Base-by-base conservation (phyloP, 1,140 invertebrate genomes). In the Dendrolimus punctatus region DNA sequence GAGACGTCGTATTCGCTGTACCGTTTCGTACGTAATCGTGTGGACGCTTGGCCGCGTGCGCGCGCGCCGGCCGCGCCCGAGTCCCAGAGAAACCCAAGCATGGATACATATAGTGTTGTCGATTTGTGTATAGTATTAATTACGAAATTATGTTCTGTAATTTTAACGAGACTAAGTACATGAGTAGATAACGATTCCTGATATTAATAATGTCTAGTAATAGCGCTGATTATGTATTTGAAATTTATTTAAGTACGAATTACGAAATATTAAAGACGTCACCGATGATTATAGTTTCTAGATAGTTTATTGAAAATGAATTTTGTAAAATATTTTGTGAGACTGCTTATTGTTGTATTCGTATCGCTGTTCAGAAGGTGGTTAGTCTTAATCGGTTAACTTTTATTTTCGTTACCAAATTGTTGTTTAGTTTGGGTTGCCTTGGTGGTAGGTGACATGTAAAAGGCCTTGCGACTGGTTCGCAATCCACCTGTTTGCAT, bases 111-210 rank as follows among this genome's bases (percentile, higher is more conserved):
- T 59, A 76, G 82, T 85, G 79, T 82, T 80, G 80, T 86, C 80
- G 76, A 81, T 84, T 80, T 84, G 83, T 86, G 83, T 86, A 86
- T 84, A 86, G 83, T 84, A 83, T 83, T 85, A 82, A 77, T 84
- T 82, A 85, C 76, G 76, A 77, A 77, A 71, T 72, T 76, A 80
- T 76, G 73, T 85, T 80, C 72, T 80, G 71, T 81, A 80, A 82
- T 79, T 79, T 80, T 85, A 80, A 80, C 76, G 75, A 83, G 76
- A 81, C 76, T 85, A 78, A 80, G 76, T 82, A 76, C 64, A 68
- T 76, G 75, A 81, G 76, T 83, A 82, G 80, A 72, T 82, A 80
- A 76, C 71, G 79, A 84, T 84, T 85, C 81, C 81, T 80, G 81
- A 80, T 81, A 81, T 82, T 74, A 80, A 73, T 79, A 80, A 78